Conservation (phyloP, 2,797 vertebrate genomes). For the Cephalopachus bancanus region DNA sequence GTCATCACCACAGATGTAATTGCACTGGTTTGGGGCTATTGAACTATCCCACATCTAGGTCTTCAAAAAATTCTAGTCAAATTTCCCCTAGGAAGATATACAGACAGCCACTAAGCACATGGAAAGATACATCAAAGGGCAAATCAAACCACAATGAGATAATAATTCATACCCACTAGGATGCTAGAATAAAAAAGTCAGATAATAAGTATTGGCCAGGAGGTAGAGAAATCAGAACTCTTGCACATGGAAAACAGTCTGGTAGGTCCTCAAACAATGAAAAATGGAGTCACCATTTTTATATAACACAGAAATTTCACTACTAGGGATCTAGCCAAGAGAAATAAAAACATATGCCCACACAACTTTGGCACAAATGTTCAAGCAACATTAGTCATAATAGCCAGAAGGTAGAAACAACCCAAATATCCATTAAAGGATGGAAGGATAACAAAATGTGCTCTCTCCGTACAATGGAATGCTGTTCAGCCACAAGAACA, state of each 20-base stretch:
- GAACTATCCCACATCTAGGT: background rate
- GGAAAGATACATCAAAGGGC: background rate
- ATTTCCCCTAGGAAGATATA: background rate
- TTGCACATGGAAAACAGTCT: background rate
- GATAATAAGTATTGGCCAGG: background rate
- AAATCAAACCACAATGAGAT: background rate
- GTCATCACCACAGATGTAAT: background rate
- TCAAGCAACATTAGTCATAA: background rate
- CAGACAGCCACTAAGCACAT: background rate
- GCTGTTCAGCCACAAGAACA: background rate
- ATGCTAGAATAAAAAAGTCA: background rate
- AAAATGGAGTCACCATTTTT: background rate
- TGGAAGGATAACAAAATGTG: background rate
- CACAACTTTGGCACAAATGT: background rate
- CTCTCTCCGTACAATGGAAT: background rate
- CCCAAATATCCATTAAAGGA: background rate
- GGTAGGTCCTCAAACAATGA: background rate
- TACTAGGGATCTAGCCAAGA: background rate
- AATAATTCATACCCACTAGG: background rate
- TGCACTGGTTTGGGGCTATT: background rate
- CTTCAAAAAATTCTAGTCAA: background rate
- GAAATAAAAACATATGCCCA: background rate
- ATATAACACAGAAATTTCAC: background rate
- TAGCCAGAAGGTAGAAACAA: background rate
- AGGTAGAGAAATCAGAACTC: background rate